Evolutionary conservation across 2,113 vertebrate genomes (phyloP), one percentile per base, ranked within the genome.

Genomic region (Podiceps cristatus): DNA sequence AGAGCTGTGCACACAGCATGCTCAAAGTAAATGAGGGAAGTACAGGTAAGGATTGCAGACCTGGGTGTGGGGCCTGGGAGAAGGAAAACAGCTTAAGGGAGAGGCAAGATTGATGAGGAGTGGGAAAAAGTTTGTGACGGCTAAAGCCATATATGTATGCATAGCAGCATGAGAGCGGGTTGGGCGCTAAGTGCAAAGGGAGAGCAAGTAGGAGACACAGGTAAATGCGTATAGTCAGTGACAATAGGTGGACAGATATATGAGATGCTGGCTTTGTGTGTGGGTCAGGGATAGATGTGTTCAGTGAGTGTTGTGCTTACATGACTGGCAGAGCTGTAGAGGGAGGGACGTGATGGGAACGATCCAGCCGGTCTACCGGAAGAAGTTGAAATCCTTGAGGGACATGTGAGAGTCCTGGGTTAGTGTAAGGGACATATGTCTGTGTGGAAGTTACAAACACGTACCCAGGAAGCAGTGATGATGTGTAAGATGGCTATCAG

Each of bases 21-120:
- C 56, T 81, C 5, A 2, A 24, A 78, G 53, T 52, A 84, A 85
- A 71, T n/a, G 69, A 75, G 35, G 15, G 42, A 87, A 81, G 29
- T 28, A 72, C 49, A 96, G 87, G 91, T 78, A 93, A 90, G 44
- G 62, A 72, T 56, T 93, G 20, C 56, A 93, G 80, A 68, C 37
- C 37, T 87, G 66, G 25, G 7, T 53, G 22, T 85, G 73, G 73
- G 69, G 56, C 28, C 68, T 74, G 55, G 29, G 52, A 90, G 50
- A 93, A 66, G 55, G n/a, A 92, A 74, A 83, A 55, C 13, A 4
- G 1, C 44, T 86, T 68, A 29, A 33, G 33, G 27, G 27, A 18
- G 53, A 92, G 72, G 63, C 31, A 86, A 80, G 60, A 93, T 24
- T 72, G 83, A 84, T 89, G 88, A 95, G 59, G 85, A 93, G 74